These are phyloP conservation scores for Euleptes europaea DNA, from an alignment of 2,113 vertebrate species.

Conservation along the genomic window DNA sequence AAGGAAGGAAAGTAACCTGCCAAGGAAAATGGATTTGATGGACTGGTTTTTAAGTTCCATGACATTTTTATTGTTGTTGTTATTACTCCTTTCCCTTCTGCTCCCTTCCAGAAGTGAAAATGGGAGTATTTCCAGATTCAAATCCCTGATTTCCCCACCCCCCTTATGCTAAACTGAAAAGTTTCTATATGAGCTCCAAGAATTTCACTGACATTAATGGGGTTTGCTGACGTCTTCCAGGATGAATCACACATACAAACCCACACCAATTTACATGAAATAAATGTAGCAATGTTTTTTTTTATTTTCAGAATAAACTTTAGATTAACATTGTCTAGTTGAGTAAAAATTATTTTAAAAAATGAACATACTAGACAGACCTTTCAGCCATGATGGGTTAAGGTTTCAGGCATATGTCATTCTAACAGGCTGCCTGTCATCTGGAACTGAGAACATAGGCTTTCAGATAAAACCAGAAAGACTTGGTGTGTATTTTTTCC, in stretches of 20 bases:
- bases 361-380: slow-evolving; percentile 53
- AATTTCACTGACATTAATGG: slow-evolving; percentile 56
- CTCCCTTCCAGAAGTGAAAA: background rate
- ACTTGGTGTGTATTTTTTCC: slow-evolving; percentile 48
- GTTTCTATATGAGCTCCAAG: background rate
- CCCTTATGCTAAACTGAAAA: slow-evolving; percentile 17
- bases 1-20: background rate
- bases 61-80: background rate
- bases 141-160: background rate
- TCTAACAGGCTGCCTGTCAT: slow-evolving; percentile 47
- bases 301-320: slow-evolving; percentile 55
- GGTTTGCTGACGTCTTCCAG: slow-evolving; percentile 51
- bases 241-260: slow-evolving; percentile 46
- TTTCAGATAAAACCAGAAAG: slow-evolving; percentile 43
- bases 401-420: background rate
- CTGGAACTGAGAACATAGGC: slow-evolving; percentile 46
- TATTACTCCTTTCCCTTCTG: background rate
- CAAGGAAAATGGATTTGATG: background rate
- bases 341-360: slow-evolving; percentile 65
- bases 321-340: slow-evolving; percentile 63
- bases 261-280: slow-evolving; percentile 56
- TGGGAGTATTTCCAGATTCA: slow-evolving; percentile 19
- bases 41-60: background rate
- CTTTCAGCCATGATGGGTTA: slow-evolving; percentile 53
- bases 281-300: slow-evolving; percentile 36